These are phyloP conservation scores for Heliconius eleuchia DNA, from an alignment of 1,140 invertebrate genomes.

Conservation along the genomic window DNA sequence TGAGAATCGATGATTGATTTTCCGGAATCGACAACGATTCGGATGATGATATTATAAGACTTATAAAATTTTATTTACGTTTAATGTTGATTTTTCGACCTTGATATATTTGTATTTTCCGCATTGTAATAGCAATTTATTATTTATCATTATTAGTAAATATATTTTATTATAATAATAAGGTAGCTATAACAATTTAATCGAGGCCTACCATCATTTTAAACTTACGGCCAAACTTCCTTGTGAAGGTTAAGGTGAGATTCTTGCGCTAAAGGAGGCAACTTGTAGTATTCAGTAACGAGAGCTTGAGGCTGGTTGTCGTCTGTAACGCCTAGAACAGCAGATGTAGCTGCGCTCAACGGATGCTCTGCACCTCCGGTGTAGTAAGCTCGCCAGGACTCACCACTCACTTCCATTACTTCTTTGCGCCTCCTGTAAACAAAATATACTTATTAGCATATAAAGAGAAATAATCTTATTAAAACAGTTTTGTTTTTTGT, in stretches of 20 bases:
- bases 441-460: conserved; percentile 31
- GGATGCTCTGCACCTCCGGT: conserved; percentile 64
- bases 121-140: conserved; percentile 13
- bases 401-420: conserved; percentile 73
- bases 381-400: conserved; percentile 74
- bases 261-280: conserved; percentile 72
- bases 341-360: conserved; percentile 64
- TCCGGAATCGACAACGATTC: conserved; percentile 53
- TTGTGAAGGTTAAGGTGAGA: conserved; percentile 71
- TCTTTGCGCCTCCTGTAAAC: conserved; percentile 74
- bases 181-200: background rate
- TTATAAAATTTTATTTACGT: conserved; percentile 29
- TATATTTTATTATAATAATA: background rate
- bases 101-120: conserved; percentile 46
- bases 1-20: conserved; percentile 77
- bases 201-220: conserved; percentile 8
- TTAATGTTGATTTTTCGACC: conserved; percentile 49
- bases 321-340: conserved; percentile 63
- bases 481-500: too few relatives aligned
- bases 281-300: conserved; percentile 78
- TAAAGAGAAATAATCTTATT: too few relatives aligned
- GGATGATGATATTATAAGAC: conserved; percentile 28
- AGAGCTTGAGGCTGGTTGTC: conserved; percentile 63
- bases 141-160: conserved; percentile 13
- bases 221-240: conserved; percentile 78